Evolutionary conservation across 2,797 vertebrate species (phyloP), one percentile per base, ranked within the genome.

Genomic region (Takifugu rubripes): DNA sequence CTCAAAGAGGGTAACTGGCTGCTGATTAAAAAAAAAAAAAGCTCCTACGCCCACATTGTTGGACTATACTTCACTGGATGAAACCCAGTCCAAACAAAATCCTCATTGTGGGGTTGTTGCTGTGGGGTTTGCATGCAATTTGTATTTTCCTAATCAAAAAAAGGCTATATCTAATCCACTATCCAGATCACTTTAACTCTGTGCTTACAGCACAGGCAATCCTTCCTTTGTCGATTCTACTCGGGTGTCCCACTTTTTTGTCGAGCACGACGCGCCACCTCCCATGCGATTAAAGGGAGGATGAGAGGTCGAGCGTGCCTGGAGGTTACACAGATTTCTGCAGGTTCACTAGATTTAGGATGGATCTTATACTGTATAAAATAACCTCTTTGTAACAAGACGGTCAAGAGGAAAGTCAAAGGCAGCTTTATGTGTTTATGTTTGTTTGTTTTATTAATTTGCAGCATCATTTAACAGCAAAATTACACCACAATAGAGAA

Each of bases 11-110:
- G 45, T 49, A 66, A 69, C 78, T 72, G 72, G 61, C 78, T 58
- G 72, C 79, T 75, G 75, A 79, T 84, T 75, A 81, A 73, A 82
- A 74, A 74, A 53, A 73, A 82, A 72, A 74, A 51, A 25, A 12
- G 17, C 55, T 62, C 72, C 54, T 42, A 66, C 74, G 72, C 79
- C 81, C 78, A 85, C 81, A 46, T 56, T 27, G 27, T 65, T 80
- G 64, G 65, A 68, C 52, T 40, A 25, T 56, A 57, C 50, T 54
- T 62, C 47, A 57, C 50, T 64, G 59, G 68, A 75, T 63, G 7
- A 54, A 64, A 64, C 57, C 50, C 56, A 68, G 46, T 54, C 17
- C 54, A 56, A 64, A 77, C 45, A 51, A 60, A 74, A 59, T 57
- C 36, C 54, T 61, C 70, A 49, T 45, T 54, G 52, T 66, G 33